Percentiles rank a stretch among this genome's conserved stretches.
phyloP scores from a whole-genome alignment of 2,113 vertebrate species.

The Hemiscyllium ocellatum region DNA sequence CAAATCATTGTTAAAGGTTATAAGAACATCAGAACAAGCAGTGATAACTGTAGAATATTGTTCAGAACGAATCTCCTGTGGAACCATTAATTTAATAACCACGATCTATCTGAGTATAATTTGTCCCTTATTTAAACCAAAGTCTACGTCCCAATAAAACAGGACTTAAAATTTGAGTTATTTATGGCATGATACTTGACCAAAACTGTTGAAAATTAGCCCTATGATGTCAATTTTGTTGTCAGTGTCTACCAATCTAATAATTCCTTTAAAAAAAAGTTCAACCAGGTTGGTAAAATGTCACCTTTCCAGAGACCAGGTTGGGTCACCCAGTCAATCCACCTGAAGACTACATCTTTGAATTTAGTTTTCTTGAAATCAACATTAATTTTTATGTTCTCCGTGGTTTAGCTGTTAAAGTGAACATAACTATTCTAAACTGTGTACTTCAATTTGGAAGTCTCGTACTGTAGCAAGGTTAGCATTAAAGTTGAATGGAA shows the following conservation, averaged over 20 bases:
- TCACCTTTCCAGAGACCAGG: not conserved
- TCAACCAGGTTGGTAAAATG: not conserved
- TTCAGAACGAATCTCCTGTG: not conserved
- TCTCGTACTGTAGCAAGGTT: not conserved
- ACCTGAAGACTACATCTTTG: not conserved
- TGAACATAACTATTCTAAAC: not conserved
- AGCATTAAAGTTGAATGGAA: not conserved
- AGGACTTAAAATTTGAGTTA: not conserved
- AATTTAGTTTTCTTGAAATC: not conserved
- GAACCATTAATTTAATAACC: not conserved
- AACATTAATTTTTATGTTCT: not conserved
- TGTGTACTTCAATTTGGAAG: not conserved
- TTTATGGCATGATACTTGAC: not conserved
- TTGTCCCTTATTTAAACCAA: not conserved
- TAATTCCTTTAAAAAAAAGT: not conserved
- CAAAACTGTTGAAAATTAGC: not conserved
- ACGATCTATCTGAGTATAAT: not conserved
- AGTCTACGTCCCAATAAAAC: not conserved
- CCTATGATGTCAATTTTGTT: not conserved
- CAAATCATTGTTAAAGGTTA: not conserved
- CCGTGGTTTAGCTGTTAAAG: not conserved
- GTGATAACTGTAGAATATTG: not conserved
- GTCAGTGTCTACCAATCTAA: not conserved
- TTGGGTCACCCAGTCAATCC: not conserved
- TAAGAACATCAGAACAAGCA: not conserved